Evolutionary conservation across 2,797 vertebrate genomes (phyloP).

Genomic region (Heteromormyrus szaboi): DNA sequence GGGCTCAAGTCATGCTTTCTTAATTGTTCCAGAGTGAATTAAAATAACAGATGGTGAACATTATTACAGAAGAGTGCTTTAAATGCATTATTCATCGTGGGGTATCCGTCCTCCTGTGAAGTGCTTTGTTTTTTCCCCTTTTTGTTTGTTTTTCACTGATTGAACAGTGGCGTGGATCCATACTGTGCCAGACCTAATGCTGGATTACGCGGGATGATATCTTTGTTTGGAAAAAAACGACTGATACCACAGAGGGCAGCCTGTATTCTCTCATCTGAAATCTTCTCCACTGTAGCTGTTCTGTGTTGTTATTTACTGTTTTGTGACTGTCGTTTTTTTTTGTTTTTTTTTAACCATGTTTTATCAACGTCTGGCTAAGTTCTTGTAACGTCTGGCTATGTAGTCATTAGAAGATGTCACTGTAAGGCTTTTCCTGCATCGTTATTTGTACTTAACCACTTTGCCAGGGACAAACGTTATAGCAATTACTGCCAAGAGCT

Average conservation of each 20-base stretch:
- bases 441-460: conserved; percentile 48
- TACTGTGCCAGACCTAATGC: background rate
- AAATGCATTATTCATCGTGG: background rate
- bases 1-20: background rate
- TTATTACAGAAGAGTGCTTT: conserved; percentile 9
- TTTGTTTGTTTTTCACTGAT: background rate
- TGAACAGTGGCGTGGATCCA: background rate
- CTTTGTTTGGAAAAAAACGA: background rate
- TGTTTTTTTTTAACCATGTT: conserved; percentile 63
- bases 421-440: conserved; percentile 57
- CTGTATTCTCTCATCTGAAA: background rate
- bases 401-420: conserved; percentile 80
- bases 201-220: background rate
- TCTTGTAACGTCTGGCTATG: conserved; percentile 74
- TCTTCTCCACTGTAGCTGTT: background rate
- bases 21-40: conserved; percentile 6
- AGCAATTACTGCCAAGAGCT: conserved; percentile 78
- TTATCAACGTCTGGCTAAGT: conserved; percentile 54
- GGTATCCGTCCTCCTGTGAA: background rate
- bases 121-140: background rate
- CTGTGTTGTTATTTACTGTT: conserved; percentile 26
- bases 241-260: background rate
- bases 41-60: background rate
- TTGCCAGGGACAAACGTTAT: conserved; percentile 86
- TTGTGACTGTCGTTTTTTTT: conserved; percentile 42